These are phyloP conservation scores for Melangyna quadrimaculata DNA, from an alignment of 2,888 invertebrate species.

Conservation along the genomic window DNA sequence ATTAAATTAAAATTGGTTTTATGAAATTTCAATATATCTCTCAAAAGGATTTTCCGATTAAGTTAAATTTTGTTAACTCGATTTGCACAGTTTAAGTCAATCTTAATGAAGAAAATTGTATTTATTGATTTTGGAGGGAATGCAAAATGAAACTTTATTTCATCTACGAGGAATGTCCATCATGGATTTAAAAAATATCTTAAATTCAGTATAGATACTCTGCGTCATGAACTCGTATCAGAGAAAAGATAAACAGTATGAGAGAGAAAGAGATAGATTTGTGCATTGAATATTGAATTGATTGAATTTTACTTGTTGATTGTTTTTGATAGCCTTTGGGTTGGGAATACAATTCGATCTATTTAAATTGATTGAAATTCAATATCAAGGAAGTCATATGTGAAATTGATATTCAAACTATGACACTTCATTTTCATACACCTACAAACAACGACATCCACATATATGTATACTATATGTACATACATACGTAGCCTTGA, in stretches of 20 bases:
- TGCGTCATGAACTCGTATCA: not conserved
- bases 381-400: conserved; percentile 14
- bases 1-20: conserved; percentile 23
- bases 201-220: not conserved
- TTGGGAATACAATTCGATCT: not conserved
- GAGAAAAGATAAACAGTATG: not conserved
- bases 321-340: not conserved
- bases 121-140: not conserved
- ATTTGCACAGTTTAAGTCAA: conserved; percentile 7
- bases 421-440: not conserved
- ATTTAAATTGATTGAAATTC: conserved; percentile 18
- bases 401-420: conserved; percentile 11
- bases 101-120: conserved; percentile 27
- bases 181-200: not conserved
- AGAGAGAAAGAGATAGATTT: not conserved
- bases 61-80: conserved; percentile 27
- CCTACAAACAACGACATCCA: no score
- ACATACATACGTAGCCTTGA: not conserved
- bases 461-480: no score
- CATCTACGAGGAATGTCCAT: not conserved
- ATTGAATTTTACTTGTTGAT: conserved; percentile 19
- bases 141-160: not conserved
- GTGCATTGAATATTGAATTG: conserved; percentile 12
- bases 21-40: conserved; percentile 9
- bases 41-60: conserved; percentile 11